These are phyloP conservation scores for Scaptodrosophila latifasciaeformis DNA, from an alignment of 2,888 invertebrate species.

Conservation along the genomic window DNA sequence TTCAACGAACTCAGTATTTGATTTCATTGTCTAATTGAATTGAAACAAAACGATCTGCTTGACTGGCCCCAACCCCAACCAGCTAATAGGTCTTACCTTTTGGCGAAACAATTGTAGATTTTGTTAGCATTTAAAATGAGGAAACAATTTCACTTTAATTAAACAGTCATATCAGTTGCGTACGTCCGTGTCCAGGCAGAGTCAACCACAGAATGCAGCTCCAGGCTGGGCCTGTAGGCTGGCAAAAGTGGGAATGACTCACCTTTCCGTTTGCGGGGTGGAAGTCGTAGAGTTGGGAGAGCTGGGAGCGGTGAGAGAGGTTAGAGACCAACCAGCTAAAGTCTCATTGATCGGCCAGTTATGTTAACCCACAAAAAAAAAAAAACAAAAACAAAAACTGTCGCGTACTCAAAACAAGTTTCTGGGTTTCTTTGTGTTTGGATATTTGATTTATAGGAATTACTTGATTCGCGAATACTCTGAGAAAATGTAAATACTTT, in stretches of 20 bases:
- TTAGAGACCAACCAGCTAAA: no score
- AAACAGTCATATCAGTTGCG: no score
- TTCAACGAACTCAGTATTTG: not conserved
- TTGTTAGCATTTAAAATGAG: not conserved
- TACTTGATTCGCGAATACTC: no score
- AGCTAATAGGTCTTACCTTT: not conserved
- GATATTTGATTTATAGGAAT: not conserved
- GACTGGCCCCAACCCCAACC: not conserved
- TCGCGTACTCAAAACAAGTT: slow-evolving; percentile 50
- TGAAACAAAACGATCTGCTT: slow-evolving; percentile 2
- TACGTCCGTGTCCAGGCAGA: no score
- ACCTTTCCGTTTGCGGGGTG: slow-evolving; percentile 5
- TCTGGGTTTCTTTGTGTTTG: slow-evolving; percentile 13
- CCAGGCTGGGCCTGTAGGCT: slow-evolving; percentile 34
- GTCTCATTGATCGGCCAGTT: slow-evolving; percentile 27
- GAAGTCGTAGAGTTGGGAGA: not conserved
- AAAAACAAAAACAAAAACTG: no score
- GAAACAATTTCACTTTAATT: slow-evolving; percentile 20
- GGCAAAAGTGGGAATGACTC: slow-evolving; percentile 56
- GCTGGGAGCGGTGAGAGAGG: no score
- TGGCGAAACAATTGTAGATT: not conserved
- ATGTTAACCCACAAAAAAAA: slow-evolving; percentile 51
- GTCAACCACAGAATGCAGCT: no score
- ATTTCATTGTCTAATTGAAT: slow-evolving; percentile 16
- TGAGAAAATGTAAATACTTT: no score